Evolutionary conservation across 64 coral and sea anemone species (phyloP).

Genomic region (Anthopleura sola): DNA sequence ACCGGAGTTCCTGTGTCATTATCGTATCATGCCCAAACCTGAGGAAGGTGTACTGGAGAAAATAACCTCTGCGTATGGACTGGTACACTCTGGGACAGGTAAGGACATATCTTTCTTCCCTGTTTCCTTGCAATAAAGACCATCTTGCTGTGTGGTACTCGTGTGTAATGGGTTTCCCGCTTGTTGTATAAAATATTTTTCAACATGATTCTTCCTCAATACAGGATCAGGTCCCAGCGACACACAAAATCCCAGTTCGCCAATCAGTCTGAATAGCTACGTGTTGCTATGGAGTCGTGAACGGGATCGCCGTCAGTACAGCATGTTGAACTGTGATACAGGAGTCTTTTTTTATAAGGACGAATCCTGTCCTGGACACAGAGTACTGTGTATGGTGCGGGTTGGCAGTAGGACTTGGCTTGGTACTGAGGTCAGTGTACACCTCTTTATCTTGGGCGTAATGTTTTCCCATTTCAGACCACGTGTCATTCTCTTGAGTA

Average conservation of each 20-base stretch:
- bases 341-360: slow-evolving; percentile 68
- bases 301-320: slow-evolving; percentile 64
- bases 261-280: slow-evolving; percentile 17
- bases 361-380: slow-evolving; percentile 66
- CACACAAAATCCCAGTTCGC: not conserved
- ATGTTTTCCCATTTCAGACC: too few species aligned
- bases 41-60: slow-evolving; percentile 71
- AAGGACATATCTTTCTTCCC: not conserved
- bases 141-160: too few species aligned
- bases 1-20: slow-evolving; percentile 85
- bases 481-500: too few species aligned
- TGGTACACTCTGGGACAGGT: slow-evolving; percentile 57
- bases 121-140: not conserved
- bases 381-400: slow-evolving; percentile 79
- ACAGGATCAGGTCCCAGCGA: not conserved
- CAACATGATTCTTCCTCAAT: not conserved
- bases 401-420: slow-evolving; percentile 90
- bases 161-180: too few species aligned
- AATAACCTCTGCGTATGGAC: slow-evolving; percentile 68
- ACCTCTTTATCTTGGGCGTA: too few species aligned
- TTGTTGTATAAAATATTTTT: not conserved
- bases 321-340: slow-evolving; percentile 86
- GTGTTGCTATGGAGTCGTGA: slow-evolving; percentile 91
- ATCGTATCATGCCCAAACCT: slow-evolving; percentile 67
- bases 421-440: slow-evolving; percentile 76